Evolutionary conservation across 2,888 invertebrate species (phyloP), one percentile per base, ranked within the genome.

Genomic region (Mechanitis mazaeus): DNA sequence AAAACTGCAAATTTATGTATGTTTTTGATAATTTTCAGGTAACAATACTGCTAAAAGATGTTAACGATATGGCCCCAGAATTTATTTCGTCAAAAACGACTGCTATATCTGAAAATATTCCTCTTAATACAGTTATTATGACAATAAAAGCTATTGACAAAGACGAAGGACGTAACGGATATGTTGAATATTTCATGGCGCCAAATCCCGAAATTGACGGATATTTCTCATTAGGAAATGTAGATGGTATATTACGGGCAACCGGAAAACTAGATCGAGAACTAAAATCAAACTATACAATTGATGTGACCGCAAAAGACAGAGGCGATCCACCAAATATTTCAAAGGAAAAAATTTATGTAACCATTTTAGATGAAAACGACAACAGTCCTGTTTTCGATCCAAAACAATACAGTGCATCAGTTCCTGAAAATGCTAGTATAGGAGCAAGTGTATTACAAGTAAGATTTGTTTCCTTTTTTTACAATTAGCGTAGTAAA

Each of bases 401-500:
- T 79, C 96, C 96, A 0, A 94, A 95, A 75, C 96, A 96, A 78
- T 97, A 97, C 79, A 96, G 96, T 66, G 96, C 97, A 1, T 94
- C 95, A 2, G 95, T 97, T 42, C 95, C 96, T 0, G 98, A 98
- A 88, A 97, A 98, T 83, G 96, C 97, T n/a, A 95, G 95, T 69
- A 96, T 97, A 70, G 98, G 98, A 5, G 95, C 96, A 53, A 96
- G 95, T 80, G 95, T 98, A 0, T 83, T 97, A 50, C 96, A 96
- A 91, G 95, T 95, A 83, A 83, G 76, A 72, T 58, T n/a, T 60
- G 33, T 56, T 38, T 33, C 60, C 58, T 28, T 61, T 63, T 58
- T 50, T 63, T 31, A 33, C n/a, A 33, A 35, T 59, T 54, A 35
- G 3, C 4, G 35, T 54, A 42, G 42, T 9, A 35, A 6, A 9